Evolutionary conservation across 2,888 invertebrate genomes (phyloP), one percentile per base, ranked within the genome.

Genomic region (Heteromyza rotundicornis): DNA sequence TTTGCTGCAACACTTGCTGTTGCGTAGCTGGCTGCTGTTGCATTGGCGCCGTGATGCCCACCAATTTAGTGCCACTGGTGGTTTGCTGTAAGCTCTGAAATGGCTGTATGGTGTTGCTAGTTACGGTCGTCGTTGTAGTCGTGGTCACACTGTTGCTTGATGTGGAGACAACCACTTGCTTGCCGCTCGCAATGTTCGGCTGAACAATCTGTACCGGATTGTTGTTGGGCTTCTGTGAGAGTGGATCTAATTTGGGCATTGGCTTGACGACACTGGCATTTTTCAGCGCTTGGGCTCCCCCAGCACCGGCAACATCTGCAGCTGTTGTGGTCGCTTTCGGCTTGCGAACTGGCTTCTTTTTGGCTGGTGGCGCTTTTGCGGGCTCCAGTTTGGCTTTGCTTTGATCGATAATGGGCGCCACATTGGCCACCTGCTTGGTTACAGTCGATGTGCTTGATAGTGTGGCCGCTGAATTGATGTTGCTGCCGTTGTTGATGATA

Each of bases 191-290:
- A 3, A 82, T 78, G 70, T 82, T 81, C 2, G 83, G 82, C 32
- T 82, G 81, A 32, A 83, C 81, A 53, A 81, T 81, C 68, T 82
- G 82, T 54, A 83, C 81, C 0, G 83, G 82, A 65, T 82, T 82
- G 44, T 81, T 81, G 69, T 82, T 77, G 16, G 80, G 80, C 62
- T 82, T 82, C 59, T 82, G 77, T 2, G 80, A 78, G 2, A 82
- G 66, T 3, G 79, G 79, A 71, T 83, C 82, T 19, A 83, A 50
- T 63, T 82, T 82, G 20, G 82, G 82, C 75, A 83, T 77, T 1
- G 83, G 83, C 51, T 82, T 82, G 2, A 82, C 80, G 12, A 79
- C 79, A 12, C 79, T 72, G 3, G 82, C 80, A 60, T 83, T 83
- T 62, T 80, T 82, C 20, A 80, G 66, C 20, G 69, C 60, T 20